phyloP scores from a whole-genome alignment of 2,888 invertebrate species.

The Listrodromus nycthemerus region DNA sequence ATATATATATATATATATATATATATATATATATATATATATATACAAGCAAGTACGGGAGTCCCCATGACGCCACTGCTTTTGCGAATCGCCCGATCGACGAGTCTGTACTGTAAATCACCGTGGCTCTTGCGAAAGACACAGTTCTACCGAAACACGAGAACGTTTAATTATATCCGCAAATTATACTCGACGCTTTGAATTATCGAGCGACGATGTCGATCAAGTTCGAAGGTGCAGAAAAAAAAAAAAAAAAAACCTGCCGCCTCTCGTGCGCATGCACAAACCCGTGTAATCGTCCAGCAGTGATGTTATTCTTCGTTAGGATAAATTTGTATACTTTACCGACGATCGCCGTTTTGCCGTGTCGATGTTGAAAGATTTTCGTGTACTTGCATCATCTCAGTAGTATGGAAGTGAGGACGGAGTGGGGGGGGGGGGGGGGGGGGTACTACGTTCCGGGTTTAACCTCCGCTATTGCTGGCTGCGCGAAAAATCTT shows the following conservation, averaged over 20 bases:
- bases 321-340: not conserved
- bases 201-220: not conserved
- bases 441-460: not conserved
- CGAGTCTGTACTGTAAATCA: not conserved
- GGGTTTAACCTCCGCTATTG: not conserved
- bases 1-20: not conserved
- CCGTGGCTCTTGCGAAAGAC: not conserved
- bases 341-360: not conserved
- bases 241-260: not conserved
- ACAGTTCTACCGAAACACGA: not conserved
- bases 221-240: not conserved
- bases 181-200: not conserved
- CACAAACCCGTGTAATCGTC: not conserved
- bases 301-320: not conserved
- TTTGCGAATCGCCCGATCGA: not conserved
- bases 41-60: not conserved
- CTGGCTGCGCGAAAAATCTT: not conserved
- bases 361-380: constrained; percentile 13
- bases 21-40: not conserved
- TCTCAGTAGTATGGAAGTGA: not conserved
- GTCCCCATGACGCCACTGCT: not conserved
- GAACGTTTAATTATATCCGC: not conserved
- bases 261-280: not conserved
- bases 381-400: constrained; percentile 29
- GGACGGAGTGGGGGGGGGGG: not conserved